Evolutionary conservation across 2,888 invertebrate species (phyloP), one percentile per base, ranked within the genome.

Genomic region (Keiferia lycopersicella): DNA sequence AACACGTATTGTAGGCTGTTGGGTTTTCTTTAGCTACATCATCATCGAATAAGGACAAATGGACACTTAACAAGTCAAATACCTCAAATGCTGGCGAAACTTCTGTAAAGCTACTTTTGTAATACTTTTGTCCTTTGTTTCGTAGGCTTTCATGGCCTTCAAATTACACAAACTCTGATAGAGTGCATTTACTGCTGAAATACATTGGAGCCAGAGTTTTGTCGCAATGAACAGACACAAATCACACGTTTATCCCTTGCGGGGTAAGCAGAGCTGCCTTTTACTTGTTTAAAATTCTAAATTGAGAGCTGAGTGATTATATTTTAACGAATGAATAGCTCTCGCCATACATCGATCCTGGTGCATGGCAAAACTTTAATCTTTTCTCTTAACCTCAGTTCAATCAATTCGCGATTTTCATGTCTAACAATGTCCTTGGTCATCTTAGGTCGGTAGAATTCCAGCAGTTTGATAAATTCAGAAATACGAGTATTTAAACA

Each of bases 251-350:
- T n/a, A n/a, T n/a, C n/a, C n/a, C n/a, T n/a, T n/a, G n/a, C n/a
- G n/a, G n/a, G n/a, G n/a, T n/a, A n/a, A n/a, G n/a, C n/a, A n/a
- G n/a, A n/a, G 45, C 45, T 45, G 6, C n/a, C n/a, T 30, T 26
- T 2, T 56, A 26, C n/a, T 56, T 39, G 39, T 39, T 39, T 7
- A 11, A 53, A 39, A 64, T 64, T 64, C 26, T 64, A 22, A 64
- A 57, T 45, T 64, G 64, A 38, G 61, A 61, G 18, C 16, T 8
- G 7, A 59, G n/a, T 39, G 39, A 65, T 66, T 61, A 64, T 64
- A 65, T 64, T 64, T 65, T 65, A 65, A 57, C 64, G 65, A 71
- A 64, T 62, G 64, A 65, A 73, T 73, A 59, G 65, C 56, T 66
- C 66, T 67, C 3, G 68, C 66, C 64, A 67, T 68, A 67, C 66